Evolutionary conservation across 2,888 invertebrate genomes (phyloP).

Genomic region (Chrysolina haemoptera): DNA sequence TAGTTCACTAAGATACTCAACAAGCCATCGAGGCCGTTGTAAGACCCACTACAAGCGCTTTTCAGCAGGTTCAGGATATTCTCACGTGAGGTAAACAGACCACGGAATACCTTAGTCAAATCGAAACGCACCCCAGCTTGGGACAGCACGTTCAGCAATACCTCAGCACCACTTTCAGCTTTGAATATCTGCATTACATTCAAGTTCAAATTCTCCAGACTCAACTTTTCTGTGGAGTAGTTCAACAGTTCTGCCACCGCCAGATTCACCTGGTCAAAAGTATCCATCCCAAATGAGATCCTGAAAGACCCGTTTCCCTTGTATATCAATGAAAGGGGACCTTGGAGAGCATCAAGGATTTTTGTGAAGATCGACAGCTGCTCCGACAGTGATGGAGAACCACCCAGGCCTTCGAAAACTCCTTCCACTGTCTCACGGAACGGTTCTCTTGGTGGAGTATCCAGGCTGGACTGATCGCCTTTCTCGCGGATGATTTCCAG

Average conservation of each 20-base stretch:
- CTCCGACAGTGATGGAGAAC: background rate
- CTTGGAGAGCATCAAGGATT: conserved; percentile 23
- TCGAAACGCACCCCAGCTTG: conserved; percentile 31
- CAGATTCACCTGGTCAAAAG: conserved; percentile 32
- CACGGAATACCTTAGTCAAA: conserved; percentile 17
- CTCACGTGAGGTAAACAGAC: conserved; percentile 23
- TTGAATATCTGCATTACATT: conserved; percentile 25
- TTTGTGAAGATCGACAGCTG: background rate
- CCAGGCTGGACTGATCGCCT: conserved; percentile 24
- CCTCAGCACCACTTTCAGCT: conserved; percentile 34
- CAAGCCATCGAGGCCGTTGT: conserved; percentile 42
- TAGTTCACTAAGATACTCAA: conserved; percentile 30
- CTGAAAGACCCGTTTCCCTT: conserved; percentile 31
- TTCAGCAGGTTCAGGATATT: conserved; percentile 22
- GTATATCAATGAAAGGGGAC: conserved; percentile 27
- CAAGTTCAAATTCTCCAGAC: conserved; percentile 8
- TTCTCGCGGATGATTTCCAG: conserved; percentile 25
- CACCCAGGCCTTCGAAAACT: conserved; percentile 12
- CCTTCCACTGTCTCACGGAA: background rate
- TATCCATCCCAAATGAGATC: background rate
- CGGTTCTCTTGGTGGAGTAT: background rate
- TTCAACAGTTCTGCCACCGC: conserved; percentile 27
- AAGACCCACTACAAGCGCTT: conserved; percentile 36
- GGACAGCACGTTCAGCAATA: conserved; percentile 30
- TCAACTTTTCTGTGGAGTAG: conserved; percentile 12